Conservation (phyloP, 2,888 invertebrate genomes). For the Acanthosepion lycidas region DNA sequence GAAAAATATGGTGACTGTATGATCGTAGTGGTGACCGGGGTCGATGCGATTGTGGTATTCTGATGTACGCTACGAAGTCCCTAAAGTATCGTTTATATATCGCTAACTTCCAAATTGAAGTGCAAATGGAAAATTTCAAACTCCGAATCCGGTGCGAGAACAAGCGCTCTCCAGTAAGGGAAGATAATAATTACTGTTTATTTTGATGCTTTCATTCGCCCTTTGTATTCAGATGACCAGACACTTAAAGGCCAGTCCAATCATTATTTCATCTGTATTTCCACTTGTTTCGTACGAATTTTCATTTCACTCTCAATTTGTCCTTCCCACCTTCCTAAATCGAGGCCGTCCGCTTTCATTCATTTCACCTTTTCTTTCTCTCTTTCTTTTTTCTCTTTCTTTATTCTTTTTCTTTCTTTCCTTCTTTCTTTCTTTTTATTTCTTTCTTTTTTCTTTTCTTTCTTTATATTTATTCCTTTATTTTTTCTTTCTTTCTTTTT, state of each 20-base stretch:
- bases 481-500: neutral
- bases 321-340: neutral
- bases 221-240: too few relatives aligned
- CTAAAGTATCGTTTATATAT: neutral
- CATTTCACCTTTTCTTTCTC: too few relatives aligned
- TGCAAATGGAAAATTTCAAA: neutral
- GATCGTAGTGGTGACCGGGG: neutral
- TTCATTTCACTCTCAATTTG: neutral
- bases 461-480: neutral
- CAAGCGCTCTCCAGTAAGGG: constrained; percentile 17
- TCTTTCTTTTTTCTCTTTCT: neutral
- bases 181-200: neutral
- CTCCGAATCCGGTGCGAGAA: neutral
- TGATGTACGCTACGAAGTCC: neutral
- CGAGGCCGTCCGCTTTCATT: too few relatives aligned
- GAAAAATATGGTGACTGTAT: neutral
- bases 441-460: neutral
- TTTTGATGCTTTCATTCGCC: neutral
- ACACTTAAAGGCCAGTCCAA: neutral
- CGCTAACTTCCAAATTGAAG: neutral
- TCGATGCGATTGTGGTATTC: neutral
- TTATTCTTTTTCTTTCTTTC: neutral
- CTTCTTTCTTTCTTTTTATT: neutral
- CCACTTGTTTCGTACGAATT: neutral
- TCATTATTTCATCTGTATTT: neutral